Percentiles rank a stretch among this genome's conserved stretches.
Conservation (phyloP, 2,113 vertebrate species). For the Grus americana region DNA sequence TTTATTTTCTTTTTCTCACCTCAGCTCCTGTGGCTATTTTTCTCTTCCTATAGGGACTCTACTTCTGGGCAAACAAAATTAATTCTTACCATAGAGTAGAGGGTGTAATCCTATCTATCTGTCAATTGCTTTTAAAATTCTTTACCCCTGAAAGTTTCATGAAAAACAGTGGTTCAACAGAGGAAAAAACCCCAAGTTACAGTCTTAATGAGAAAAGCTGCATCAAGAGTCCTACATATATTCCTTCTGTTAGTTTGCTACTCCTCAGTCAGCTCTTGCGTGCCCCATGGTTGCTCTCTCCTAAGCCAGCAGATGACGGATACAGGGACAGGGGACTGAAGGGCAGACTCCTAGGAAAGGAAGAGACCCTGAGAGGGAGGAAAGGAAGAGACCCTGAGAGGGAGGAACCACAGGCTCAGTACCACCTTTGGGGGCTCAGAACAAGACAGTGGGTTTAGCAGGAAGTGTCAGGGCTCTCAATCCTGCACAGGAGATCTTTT, state of each 20-base stretch:
- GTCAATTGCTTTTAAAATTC: background rate
- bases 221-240: background rate
- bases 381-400: background rate
- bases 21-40: constrained; percentile 2
- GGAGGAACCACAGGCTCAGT: background rate
- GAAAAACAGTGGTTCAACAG: background rate
- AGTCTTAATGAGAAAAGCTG: background rate
- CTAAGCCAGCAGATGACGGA: background rate
- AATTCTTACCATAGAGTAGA: background rate
- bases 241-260: background rate
- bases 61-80: background rate
- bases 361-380: background rate
- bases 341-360: background rate
- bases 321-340: background rate
- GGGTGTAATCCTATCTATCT: background rate
- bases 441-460: background rate
- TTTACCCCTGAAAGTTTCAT: background rate
- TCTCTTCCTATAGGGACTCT: background rate
- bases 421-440: background rate
- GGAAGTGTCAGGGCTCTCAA: background rate
- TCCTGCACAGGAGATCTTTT: background rate
- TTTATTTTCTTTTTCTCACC: constrained; percentile 35
- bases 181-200: background rate
- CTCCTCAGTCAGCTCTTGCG: background rate
- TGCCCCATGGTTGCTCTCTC: background rate